phyloP scores from a whole-genome alignment of 2,888 invertebrate genomes.

The Bombyx huttoni region DNA sequence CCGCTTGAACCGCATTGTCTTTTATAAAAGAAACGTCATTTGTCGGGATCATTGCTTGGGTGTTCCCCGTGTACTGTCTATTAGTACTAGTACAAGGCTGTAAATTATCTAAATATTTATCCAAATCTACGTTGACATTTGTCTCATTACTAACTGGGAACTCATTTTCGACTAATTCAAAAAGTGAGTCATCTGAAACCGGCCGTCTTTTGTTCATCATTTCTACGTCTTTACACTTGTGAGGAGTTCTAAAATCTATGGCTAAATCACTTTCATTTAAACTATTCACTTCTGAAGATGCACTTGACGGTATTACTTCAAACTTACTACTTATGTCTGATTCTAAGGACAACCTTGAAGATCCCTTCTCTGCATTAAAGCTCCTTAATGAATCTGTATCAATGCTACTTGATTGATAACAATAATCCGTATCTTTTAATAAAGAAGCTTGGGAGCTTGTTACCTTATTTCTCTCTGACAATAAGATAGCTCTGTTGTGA shows the following conservation, averaged over 20 bases:
- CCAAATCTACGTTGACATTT: slow-evolving; percentile 74
- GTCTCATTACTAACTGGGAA: slow-evolving; percentile 63
- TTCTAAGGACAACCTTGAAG: slow-evolving; percentile 58
- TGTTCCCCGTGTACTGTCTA: slow-evolving; percentile 13
- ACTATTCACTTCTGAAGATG: slow-evolving; percentile 54
- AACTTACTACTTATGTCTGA: slow-evolving; percentile 67
- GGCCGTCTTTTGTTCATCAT: slow-evolving; percentile 79
- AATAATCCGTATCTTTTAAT: slow-evolving; percentile 42
- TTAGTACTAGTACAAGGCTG: slow-evolving; percentile 52
- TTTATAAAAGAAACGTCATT: slow-evolving; percentile 24
- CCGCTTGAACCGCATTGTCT: slow-evolving; percentile 29
- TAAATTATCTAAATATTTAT: slow-evolving; percentile 77
- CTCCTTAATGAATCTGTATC: slow-evolving; percentile 60
- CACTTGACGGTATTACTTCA: slow-evolving; percentile 51
- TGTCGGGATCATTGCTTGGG: slow-evolving; percentile 22
- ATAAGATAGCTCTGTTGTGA: slow-evolving; percentile 57
- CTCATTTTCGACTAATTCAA: slow-evolving; percentile 76
- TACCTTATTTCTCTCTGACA: slow-evolving; percentile 41
- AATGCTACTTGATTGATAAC: slow-evolving; percentile 41
- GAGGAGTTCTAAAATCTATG: slow-evolving; percentile 67
- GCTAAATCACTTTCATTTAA: slow-evolving; percentile 58
- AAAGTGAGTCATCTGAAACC: slow-evolving; percentile 81
- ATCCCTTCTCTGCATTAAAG: slow-evolving; percentile 58
- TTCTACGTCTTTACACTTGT: slow-evolving; percentile 66
- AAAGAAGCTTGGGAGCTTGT: slow-evolving; percentile 29